These are phyloP conservation scores for Eupithecia insigniata DNA, from an alignment of 2,888 invertebrate species.

Conservation along the genomic window DNA sequence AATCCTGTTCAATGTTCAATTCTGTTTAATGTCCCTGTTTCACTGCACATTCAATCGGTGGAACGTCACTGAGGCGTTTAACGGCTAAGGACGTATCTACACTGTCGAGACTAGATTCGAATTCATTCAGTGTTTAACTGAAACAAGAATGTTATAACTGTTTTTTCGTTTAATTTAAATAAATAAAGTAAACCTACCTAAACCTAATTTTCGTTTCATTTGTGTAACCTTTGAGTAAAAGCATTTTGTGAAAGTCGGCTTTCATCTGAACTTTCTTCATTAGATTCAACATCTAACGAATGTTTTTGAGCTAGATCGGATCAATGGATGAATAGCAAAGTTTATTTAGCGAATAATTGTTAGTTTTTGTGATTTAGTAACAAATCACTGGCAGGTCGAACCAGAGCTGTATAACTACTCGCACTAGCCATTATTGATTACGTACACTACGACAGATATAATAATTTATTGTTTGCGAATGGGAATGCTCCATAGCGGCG, in stretches of 20 bases:
- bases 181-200: background rate
- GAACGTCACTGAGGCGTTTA: constrained; percentile 3
- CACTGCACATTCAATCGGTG: background rate
- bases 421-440: background rate
- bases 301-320: background rate
- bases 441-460: background rate
- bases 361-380: too few species aligned
- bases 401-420: background rate
- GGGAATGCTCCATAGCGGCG: background rate
- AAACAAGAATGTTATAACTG: background rate
- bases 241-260: background rate
- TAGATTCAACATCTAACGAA: background rate
- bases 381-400: background rate
- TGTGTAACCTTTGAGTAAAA: background rate
- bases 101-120: background rate
- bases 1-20: background rate
- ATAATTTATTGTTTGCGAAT: background rate
- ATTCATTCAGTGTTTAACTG: background rate
- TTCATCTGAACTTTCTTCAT: background rate
- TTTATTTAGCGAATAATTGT: background rate
- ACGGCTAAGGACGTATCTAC: background rate
- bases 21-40: constrained; percentile 3
- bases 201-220: background rate
- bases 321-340: background rate
- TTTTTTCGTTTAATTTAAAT: background rate